phyloP scores from a whole-genome alignment of 2,797 vertebrate genomes.

The Neosilurus mollespiculum region DNA sequence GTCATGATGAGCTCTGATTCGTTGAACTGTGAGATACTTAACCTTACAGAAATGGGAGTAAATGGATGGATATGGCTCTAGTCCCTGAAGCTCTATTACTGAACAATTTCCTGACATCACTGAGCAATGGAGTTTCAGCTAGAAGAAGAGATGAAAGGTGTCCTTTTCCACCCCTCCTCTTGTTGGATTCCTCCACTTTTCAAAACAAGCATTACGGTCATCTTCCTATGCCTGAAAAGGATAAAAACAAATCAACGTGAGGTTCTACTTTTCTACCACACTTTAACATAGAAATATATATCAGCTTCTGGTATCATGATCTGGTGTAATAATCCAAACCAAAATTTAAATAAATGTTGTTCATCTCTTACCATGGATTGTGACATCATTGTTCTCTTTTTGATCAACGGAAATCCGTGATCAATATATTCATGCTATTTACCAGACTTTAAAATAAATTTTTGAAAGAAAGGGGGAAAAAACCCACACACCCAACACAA shows the following conservation, averaged over 20 bases:
- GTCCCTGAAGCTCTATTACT: constrained; percentile 39
- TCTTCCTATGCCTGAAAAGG: not conserved
- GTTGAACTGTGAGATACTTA: constrained; percentile 31
- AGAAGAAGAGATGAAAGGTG: constrained; percentile 14
- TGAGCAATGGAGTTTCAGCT: constrained; percentile 17
- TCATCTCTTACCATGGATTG: constrained; percentile 51
- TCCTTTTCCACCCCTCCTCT: not conserved
- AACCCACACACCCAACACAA: too few species aligned
- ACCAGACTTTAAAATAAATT: not conserved
- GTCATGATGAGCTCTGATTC: constrained; percentile 83
- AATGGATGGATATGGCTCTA: constrained; percentile 27
- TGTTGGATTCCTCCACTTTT: constrained; percentile 14
- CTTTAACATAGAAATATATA: not conserved
- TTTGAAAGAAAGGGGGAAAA: too few species aligned
- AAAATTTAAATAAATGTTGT: constrained; percentile 64
- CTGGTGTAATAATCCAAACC: constrained; percentile 56
- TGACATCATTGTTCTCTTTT: constrained; percentile 56
- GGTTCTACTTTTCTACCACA: constrained; percentile 12
- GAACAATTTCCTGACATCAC: constrained; percentile 29
- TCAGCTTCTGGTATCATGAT: not conserved
- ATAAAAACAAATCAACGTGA: constrained; percentile 8
- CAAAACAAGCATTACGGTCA: constrained; percentile 5
- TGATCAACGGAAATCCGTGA: not conserved
- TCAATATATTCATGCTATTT: not conserved
- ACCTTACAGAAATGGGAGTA: not conserved